These are phyloP conservation scores for Ondatra zibethicus DNA, from an alignment of 2,113 vertebrate species.

Conservation along the genomic window DNA sequence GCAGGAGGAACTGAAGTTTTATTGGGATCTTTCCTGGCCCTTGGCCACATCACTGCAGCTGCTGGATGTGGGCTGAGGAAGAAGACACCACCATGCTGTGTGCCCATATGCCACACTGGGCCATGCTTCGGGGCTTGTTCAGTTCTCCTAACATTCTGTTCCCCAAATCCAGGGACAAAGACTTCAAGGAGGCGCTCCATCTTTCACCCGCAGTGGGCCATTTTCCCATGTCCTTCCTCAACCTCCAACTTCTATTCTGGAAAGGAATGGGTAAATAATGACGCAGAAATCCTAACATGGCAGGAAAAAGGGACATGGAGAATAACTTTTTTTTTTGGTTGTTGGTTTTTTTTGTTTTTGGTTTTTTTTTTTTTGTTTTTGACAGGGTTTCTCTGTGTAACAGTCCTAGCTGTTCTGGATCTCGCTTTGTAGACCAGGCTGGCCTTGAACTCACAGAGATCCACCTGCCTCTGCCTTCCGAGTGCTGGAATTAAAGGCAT, in stretches of 20 bases:
- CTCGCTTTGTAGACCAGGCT: neutral
- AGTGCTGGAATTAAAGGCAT: neutral
- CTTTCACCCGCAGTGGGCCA: neutral
- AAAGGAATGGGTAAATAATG: neutral
- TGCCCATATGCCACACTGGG: neutral
- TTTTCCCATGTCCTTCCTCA: neutral
- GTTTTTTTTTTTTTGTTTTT: neutral
- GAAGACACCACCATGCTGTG: neutral
- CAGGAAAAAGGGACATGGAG: neutral
- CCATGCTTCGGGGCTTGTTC: neutral
- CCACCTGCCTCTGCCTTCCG: neutral
- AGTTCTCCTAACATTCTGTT: neutral
- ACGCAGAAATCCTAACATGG: neutral
- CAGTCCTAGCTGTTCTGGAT: neutral
- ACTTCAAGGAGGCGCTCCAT: neutral
- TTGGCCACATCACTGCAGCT: neutral
- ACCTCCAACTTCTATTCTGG: neutral
- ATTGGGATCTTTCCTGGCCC: neutral
- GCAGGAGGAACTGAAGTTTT: neutral
- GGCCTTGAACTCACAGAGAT: neutral
- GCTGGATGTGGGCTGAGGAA: rapidly evolving
- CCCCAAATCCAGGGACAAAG: neutral
- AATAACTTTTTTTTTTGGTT: neutral
- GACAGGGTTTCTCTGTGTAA: neutral
- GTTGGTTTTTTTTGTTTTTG: neutral